Evolutionary conservation across 2,797 vertebrate species (phyloP), one percentile per base, ranked within the genome.

Genomic region (Vultur gryphus): DNA sequence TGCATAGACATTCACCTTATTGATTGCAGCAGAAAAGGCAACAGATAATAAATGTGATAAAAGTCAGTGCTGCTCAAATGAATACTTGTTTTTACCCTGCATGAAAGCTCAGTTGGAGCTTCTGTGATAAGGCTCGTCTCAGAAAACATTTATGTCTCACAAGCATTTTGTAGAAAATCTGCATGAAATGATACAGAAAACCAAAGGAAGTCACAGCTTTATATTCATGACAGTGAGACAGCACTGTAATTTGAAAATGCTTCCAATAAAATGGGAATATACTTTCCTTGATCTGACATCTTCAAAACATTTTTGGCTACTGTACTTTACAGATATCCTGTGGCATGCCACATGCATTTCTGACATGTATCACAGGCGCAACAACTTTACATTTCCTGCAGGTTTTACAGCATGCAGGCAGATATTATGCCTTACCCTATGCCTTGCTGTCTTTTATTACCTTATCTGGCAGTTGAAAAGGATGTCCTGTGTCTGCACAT

Each of bases 81-180:
- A 82, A 48, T 58, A 41, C 33, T 78, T 66, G 8, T n/a, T 94
- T 88, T 55, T 39, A 66, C 49, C 16, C 48, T 67, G 43, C 54
- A 49, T 75, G 59, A 87, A 83, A 77, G 35, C 73, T 85, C 52
- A 31, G 41, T 6, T 87, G 75, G 59, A 87, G 16, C 24, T 83
- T 82, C 77, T 80, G 59, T 71, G 67, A 67, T 67, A 77, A 49
- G 10, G 4, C 29, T 91, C 35, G 61, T 58, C 46, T 92, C 72
- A 61, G 57, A 85, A 86, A 91, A 81, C 79, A 24, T 80, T 89
- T 77, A 35, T 41, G 21, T 84, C 35, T 91, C 72, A 65, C 69
- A 91, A 92, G 8, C 54, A 43, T 77, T 93, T 93, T 81, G 51
- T 55, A 65, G 69, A 90, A 88, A 93, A 91, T 67, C 65, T 90